A percentile compares a stretch with the other conserved stretches of the same genome.
Conservation (phyloP, 1,140 invertebrate genomes). For the Panagrolaimus sp. region DNA sequence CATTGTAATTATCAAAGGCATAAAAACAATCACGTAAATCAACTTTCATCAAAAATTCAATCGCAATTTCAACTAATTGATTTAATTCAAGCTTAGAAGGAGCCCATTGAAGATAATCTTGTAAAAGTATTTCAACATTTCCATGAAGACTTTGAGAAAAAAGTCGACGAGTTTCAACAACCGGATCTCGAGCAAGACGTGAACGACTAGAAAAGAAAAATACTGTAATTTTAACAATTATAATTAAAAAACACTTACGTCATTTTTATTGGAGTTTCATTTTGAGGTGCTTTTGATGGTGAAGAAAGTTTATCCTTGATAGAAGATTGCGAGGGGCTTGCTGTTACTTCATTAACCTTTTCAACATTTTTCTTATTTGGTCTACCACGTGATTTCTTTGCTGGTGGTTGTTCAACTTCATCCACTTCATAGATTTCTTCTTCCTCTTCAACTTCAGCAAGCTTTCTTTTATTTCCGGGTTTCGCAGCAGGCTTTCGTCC, state of each 20-base stretch:
- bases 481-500: not conserved
- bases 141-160: not conserved
- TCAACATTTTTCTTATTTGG: slow-evolving; percentile 4
- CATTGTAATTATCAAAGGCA: not conserved
- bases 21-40: not conserved
- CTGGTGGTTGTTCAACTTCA: not conserved
- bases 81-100: not conserved
- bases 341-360: too few relatives aligned
- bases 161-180: not conserved
- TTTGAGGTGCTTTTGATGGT: too few relatives aligned
- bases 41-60: not conserved
- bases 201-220: not conserved
- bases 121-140: not conserved
- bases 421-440: not conserved
- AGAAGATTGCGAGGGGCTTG: too few relatives aligned
- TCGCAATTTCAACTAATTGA: not conserved
- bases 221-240: too few relatives aligned
- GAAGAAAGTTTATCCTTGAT: too few relatives aligned
- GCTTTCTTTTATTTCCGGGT: not conserved
- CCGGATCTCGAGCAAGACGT: not conserved
- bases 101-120: not conserved
- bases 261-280: too few relatives aligned
- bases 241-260: too few relatives aligned
- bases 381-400: not conserved
- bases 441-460: not conserved